Evolutionary conservation across 1,140 invertebrate genomes (phyloP), one percentile per base, ranked within the genome.

Genomic region (Pachyrhynchus sulphureomaculatus): DNA sequence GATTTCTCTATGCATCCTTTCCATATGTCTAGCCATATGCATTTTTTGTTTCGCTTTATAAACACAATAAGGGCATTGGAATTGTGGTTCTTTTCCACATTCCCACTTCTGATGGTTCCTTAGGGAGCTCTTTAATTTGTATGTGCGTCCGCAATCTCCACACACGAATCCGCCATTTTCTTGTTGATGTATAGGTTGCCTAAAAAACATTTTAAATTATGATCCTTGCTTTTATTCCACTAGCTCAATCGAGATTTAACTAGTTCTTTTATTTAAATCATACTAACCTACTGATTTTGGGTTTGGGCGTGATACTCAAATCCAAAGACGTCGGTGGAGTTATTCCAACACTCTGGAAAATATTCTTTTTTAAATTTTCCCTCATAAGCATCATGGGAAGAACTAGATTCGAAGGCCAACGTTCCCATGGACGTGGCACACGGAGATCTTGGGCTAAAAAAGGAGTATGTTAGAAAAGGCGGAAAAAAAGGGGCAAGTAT

Each of bases 91-190:
- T 53, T 82, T 81, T 8, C 80, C 89, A 75, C 90, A 92, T 74
- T 92, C 90, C 89, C 89, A 92, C 75, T 92, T 91, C 78, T 91
- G 89, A 73, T 92, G 89, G 73, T 91, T 92, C 18, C 89, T 81
- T 71, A 92, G 79, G 68, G 89, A 91, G 59, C 88, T 91, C 77
- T 91, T 91, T 41, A 92, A 80, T 74, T 92, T 92, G 78, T 92
- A 92, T 42, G 89, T 84, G 37, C 89, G 82, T 42, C 88, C 89
- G 76, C 90, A 92, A 65, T 89, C 86, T 12, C 86, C 81, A 75
- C 87, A 91, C 68, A 87, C 86, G 75, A 90, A 88, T 60, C 86
- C 84, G 5, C 56, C 59, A 0, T 18, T 37, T 10, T 29, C 56
- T 49, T 26, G 15, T 21, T 26, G 42, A 3, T 20, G 51, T 33